Base-by-base conservation (phyloP, 2,797 vertebrate species). In the Danio kyathit region DNA sequence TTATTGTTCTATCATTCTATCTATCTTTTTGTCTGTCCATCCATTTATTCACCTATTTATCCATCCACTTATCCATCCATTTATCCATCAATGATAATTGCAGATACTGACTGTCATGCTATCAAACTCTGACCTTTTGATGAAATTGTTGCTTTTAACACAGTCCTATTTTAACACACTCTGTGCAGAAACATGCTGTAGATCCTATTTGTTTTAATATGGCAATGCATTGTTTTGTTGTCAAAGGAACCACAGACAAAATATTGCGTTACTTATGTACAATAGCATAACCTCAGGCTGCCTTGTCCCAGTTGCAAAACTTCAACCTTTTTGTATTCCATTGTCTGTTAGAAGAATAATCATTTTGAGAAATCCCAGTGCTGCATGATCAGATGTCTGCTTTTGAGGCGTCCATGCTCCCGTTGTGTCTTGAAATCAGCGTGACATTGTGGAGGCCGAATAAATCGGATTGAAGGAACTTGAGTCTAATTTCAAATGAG, bases 291-390 rank as follows among this genome's bases (percentile, higher is more conserved):
- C 70, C 41, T 44, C 19, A 44, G 41, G 41, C 41, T 21, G 70
- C 14, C 41, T 16, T 56, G n/a, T 19, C 69, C 38, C 19, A 11
- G 8, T 44, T 48, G 71, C 40, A 57, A 29, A 74, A 59, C 12
- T 46, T 73, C n/a, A 43, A 11, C 6, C 56, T 59, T 70, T 56
- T 57, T 57, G 40, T 72, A 56, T 69, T 70, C 3, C 14, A 70
- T 52, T 54, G 40, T 59, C 52, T 13, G 40, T 11, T 29, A 29
- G 11, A 16, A 46, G 7, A 29, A 29, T 29, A 44, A 46, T 46
- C 16, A 44, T 43, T 21, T 66, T 44, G 5, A 17, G 61, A 65
- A 21, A 21, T 66, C 17, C 38, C 13, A 76, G n/a, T 40, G 13
- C 12, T 21, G 56, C 8, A n/a, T 43, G 1, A 17, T 21, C 9